These are phyloP conservation scores for Ischnura elegans DNA, from an alignment of 2,888 invertebrate species.

Conservation along the genomic window DNA sequence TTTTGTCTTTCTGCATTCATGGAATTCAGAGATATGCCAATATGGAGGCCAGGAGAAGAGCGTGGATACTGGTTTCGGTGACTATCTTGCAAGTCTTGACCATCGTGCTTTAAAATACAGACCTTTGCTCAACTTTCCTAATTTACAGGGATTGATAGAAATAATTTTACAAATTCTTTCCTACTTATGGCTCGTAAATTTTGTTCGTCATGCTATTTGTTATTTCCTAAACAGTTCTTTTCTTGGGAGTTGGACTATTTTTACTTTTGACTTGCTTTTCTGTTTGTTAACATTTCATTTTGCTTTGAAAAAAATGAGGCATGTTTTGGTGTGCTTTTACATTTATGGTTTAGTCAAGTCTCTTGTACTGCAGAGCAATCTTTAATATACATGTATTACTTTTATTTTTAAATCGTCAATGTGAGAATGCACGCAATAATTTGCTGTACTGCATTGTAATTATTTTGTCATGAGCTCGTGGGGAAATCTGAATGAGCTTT, in stretches of 20 bases:
- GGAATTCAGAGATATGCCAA: slow-evolving; percentile 64
- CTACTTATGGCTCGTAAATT: slow-evolving; percentile 63
- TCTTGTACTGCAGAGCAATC: slow-evolving; percentile 15
- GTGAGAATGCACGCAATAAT: slow-evolving; percentile 49
- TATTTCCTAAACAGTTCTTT: slow-evolving; percentile 28
- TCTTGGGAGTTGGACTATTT: slow-evolving; percentile 25
- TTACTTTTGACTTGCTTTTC: slow-evolving; percentile 45
- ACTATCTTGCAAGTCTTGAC: slow-evolving; percentile 63
- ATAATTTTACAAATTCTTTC: slow-evolving; percentile 50
- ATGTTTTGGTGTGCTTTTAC: slow-evolving; percentile 53
- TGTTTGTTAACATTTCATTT: slow-evolving; percentile 9
- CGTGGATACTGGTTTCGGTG: slow-evolving; percentile 66
- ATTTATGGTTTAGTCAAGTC: slow-evolving; percentile 17
- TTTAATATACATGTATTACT: neutral
- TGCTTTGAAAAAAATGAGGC: slow-evolving; percentile 2
- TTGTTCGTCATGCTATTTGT: slow-evolving; percentile 39
- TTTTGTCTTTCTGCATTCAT: slow-evolving; percentile 66
- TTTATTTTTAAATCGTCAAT: neutral
- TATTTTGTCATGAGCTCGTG: slow-evolving; percentile 34
- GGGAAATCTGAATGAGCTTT: slow-evolving; percentile 33
- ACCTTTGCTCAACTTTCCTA: slow-evolving; percentile 54
- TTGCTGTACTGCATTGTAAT: neutral
- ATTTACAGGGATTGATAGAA: slow-evolving; percentile 60
- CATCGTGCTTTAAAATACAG: slow-evolving; percentile 63
- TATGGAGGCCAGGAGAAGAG: slow-evolving; percentile 65